Evolutionary conservation across 2,797 vertebrate genomes (phyloP).

Genomic region (Phalanger gymnotis): DNA sequence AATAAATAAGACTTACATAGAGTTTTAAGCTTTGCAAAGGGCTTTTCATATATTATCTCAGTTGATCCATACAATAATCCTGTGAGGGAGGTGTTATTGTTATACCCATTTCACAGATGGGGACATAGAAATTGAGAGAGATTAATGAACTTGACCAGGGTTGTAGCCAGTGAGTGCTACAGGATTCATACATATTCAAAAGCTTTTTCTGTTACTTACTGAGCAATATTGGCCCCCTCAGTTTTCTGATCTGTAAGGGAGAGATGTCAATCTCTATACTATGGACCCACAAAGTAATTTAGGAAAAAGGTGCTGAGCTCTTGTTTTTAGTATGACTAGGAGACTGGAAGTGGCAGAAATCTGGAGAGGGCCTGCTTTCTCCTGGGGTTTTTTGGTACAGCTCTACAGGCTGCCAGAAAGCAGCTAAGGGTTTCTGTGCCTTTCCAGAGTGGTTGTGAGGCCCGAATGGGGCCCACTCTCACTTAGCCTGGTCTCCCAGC

Average conservation of each 20-base stretch:
- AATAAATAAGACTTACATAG: neutral
- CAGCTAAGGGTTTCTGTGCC: neutral
- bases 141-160: neutral
- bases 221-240: neutral
- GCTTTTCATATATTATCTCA: neutral
- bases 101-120: neutral
- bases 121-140: neutral
- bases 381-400: neutral
- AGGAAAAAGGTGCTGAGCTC: neutral
- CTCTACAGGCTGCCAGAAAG: neutral
- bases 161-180: neutral
- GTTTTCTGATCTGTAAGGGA: neutral
- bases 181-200: neutral
- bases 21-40: neutral
- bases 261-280: neutral
- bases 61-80: neutral
- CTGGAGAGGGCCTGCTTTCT: neutral
- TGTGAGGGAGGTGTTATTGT: neutral
- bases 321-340: neutral
- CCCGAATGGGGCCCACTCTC: neutral
- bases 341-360: neutral
- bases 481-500: slow-evolving; percentile 44
- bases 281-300: neutral
- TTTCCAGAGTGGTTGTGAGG: neutral
- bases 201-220: neutral